phyloP scores from a whole-genome alignment of 2,888 invertebrate species.

The Gisinianus flammeolus region DNA sequence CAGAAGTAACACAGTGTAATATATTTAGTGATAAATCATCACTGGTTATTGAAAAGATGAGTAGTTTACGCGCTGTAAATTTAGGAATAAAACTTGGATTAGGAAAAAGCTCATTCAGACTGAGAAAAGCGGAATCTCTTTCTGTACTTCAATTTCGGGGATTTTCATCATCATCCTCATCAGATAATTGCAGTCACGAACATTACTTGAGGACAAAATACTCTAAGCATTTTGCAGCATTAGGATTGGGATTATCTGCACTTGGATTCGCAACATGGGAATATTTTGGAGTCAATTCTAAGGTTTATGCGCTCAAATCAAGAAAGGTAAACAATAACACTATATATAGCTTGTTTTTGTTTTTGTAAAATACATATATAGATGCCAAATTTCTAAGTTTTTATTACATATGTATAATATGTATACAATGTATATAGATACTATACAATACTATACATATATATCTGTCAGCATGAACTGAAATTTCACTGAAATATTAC shows the following conservation, averaged over 20 bases:
- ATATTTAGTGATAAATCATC: too few species aligned
- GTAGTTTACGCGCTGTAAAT: background rate
- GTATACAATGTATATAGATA: too few species aligned
- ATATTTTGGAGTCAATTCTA: constrained; percentile 42
- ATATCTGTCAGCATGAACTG: too few species aligned
- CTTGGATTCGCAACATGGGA: constrained; percentile 9
- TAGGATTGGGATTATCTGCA: background rate
- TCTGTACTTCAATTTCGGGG: background rate
- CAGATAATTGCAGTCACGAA: too few species aligned
- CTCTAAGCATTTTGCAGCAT: background rate
- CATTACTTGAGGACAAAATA: background rate
- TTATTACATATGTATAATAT: too few species aligned
- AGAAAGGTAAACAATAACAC: constrained; percentile 67
- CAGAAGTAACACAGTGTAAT: too few species aligned
- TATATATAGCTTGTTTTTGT: too few species aligned
- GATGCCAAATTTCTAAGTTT: too few species aligned
- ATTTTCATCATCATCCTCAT: background rate
- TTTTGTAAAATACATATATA: too few species aligned
- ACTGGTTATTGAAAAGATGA: background rate
- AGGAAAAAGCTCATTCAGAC: background rate
- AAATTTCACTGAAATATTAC: constrained; percentile 45
- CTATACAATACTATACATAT: too few species aligned
- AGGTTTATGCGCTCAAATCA: constrained; percentile 66
- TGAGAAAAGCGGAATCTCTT: background rate
- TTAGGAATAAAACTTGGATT: background rate